phyloP scores from a whole-genome alignment of 2,888 invertebrate genomes.

The Hartigia nigra region DNA sequence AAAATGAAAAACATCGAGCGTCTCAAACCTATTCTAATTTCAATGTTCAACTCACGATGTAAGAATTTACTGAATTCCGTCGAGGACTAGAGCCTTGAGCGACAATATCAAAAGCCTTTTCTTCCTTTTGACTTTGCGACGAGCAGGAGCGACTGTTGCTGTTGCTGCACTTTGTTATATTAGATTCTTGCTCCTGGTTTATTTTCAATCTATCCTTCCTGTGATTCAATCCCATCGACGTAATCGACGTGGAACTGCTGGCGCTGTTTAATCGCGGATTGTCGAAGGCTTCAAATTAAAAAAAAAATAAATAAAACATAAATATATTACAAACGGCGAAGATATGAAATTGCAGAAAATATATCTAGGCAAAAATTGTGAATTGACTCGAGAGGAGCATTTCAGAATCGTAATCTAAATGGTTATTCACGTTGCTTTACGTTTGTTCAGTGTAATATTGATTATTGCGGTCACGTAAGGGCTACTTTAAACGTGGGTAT shows the following conservation, averaged over 20 bases:
- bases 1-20: background rate
- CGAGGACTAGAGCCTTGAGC: constrained; percentile 28
- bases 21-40: background rate
- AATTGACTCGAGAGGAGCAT: background rate
- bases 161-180: constrained; percentile 3
- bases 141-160: constrained; percentile 32
- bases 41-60: constrained; percentile 31
- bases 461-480: constrained; percentile 45
- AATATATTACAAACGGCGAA: background rate
- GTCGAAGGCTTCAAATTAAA: background rate
- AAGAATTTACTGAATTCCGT: constrained; percentile 43
- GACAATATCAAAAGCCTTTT: constrained; percentile 51
- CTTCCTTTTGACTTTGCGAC: constrained; percentile 28
- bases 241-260: constrained; percentile 34
- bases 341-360: background rate
- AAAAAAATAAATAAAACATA: background rate
- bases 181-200: constrained; percentile 14
- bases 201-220: constrained; percentile 1
- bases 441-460: constrained; percentile 51
- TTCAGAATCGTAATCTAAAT: background rate
- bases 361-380: background rate
- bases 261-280: constrained; percentile 10
- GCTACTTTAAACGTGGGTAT: constrained; percentile 10
- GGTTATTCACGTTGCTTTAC: constrained; percentile 18
- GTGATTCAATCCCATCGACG: constrained; percentile 12